A percentile compares a stretch with the other conserved stretches of the same genome.
Evolutionary conservation across 1,140 invertebrate genomes (phyloP).

Genomic region (Zaprionus ornatus): DNA sequence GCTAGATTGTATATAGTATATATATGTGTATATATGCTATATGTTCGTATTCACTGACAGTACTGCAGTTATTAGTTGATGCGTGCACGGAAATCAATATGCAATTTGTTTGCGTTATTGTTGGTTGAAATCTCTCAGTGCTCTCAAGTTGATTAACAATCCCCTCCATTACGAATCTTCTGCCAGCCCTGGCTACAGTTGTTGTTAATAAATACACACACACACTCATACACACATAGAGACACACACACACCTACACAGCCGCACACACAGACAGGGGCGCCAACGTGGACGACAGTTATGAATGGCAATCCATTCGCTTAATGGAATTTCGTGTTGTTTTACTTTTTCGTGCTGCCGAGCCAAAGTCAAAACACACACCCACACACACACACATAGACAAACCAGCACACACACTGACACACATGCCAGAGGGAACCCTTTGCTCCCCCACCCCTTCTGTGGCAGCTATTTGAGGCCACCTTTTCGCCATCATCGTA

Average conservation of each 20-base stretch:
- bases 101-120: neutral
- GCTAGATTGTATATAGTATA: neutral
- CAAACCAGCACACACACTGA: neutral
- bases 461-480: conserved; percentile 37
- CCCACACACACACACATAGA: conserved; percentile 8
- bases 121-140: neutral
- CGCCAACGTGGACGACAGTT: conserved; percentile 58
- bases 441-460: neutral
- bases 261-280: conserved; percentile 18
- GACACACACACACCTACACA: conserved; percentile 13
- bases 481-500: conserved; percentile 57
- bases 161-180: neutral
- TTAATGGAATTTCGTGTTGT: conserved; percentile 80
- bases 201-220: neutral
- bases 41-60: neutral
- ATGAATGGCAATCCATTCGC: conserved; percentile 81
- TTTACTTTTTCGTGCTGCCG: conserved; percentile 66
- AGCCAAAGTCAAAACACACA: conserved; percentile 17
- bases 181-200: conserved; percentile 12
- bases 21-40: neutral
- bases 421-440: neutral
- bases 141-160: neutral
- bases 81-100: neutral
- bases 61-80: neutral
- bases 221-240: conserved; percentile 11